These are phyloP conservation scores for Notocelia uddmanniana DNA, from an alignment of 2,888 invertebrate genomes.

Conservation along the genomic window DNA sequence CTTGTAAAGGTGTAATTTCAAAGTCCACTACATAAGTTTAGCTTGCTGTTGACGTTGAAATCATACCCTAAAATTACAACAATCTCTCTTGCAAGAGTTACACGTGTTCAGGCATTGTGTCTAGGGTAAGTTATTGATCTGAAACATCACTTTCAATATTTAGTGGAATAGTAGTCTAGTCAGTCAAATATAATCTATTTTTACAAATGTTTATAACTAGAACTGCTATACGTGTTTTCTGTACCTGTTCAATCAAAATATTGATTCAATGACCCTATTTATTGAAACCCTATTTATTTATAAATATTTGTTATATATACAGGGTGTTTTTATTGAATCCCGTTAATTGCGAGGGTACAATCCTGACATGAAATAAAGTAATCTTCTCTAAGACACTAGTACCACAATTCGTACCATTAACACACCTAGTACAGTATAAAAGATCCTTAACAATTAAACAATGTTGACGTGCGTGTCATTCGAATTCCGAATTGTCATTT, in stretches of 20 bases:
- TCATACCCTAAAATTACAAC: neutral
- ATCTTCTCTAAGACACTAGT: too few relatives aligned
- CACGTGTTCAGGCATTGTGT: neutral
- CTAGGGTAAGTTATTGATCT: neutral
- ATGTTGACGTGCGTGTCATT: too few relatives aligned
- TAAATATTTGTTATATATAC: constrained; percentile 35
- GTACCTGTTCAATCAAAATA: neutral
- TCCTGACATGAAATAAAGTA: too few relatives aligned
- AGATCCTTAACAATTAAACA: too few relatives aligned
- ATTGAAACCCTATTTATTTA: neutral
- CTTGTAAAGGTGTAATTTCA: neutral
- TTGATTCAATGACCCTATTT: neutral
- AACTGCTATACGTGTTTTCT: constrained; percentile 7
- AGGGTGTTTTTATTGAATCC: too few relatives aligned
- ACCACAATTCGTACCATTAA: too few relatives aligned
- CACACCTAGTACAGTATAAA: too few relatives aligned
- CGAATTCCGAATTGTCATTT: too few relatives aligned
- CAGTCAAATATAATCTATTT: constrained; percentile 37
- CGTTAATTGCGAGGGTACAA: too few relatives aligned
- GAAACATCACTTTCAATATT: constrained; percentile 7
- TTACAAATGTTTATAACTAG: constrained; percentile 24
- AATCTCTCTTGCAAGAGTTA: neutral
- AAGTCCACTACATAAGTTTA: neutral
- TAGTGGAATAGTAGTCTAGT: constrained; percentile 39
- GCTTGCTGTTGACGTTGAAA: neutral